Percentiles rank a stretch among this genome's conserved stretches.
Conservation (phyloP, 2,113 vertebrate species). For the Pseudopipra pipra region DNA sequence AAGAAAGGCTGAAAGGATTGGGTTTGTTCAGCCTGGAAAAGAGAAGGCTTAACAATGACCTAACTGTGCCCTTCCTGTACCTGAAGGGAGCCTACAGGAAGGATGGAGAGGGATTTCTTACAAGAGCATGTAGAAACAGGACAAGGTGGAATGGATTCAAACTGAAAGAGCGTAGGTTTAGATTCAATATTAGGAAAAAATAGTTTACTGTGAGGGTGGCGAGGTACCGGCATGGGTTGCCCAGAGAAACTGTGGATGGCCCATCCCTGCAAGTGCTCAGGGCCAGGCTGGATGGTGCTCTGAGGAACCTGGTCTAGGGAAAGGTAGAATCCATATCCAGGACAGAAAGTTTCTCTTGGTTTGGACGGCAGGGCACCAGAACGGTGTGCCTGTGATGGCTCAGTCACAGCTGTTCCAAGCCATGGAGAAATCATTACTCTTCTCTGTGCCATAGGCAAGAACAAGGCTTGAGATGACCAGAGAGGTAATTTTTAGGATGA, state of each 20-base stretch:
- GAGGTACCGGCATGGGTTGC: neutral
- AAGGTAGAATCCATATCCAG: too few species aligned
- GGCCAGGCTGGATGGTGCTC: too few species aligned
- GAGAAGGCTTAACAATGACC: neutral
- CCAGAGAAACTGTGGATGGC: neutral
- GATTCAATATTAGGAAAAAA: neutral
- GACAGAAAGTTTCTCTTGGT: neutral
- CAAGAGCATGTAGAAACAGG: neutral
- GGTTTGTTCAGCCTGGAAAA: neutral
- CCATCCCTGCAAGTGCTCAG: neutral
- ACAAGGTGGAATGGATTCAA: neutral
- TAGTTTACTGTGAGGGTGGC: neutral
- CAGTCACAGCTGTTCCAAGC: neutral
- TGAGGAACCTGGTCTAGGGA: too few species aligned
- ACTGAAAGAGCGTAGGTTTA: neutral
- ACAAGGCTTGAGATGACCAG: accelerated
- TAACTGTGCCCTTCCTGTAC: neutral
- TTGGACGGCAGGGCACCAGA: neutral
- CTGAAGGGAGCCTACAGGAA: neutral
- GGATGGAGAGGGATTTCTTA: neutral
- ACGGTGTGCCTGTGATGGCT: accelerated
- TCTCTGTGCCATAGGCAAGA: neutral
- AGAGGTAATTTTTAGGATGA: neutral
- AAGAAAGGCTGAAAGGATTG: neutral
- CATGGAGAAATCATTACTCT: neutral